Base-by-base conservation (phyloP, 2,797 vertebrate species). In the Poliocrania exsul region DNA sequence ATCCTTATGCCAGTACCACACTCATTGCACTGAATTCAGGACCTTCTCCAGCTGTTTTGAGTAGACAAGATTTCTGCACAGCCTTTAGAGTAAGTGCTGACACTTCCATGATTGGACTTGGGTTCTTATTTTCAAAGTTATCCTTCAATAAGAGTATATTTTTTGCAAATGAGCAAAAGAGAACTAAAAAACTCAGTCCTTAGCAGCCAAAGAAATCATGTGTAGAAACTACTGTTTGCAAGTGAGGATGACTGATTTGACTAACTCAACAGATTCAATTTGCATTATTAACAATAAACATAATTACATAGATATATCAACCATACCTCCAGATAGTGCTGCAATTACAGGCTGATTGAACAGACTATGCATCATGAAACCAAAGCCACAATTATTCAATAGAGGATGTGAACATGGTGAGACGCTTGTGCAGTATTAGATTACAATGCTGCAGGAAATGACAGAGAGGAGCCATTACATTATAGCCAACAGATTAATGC, bases 221-320 rank as follows among this genome's bases (percentile, higher is more conserved):
- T 82, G 77, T 73, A 79, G 73, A 77, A 81, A 83, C 28, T 37
- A 47, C 50, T 82, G 71, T 71, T 83, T 73, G 57, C 51, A 47
- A 75, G 49, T 54, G n/a, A 67, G 58, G 38, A 71, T 81, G 75
- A 78, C 56, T 90, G 78, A 88, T 86, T 69, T 82, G 56, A 81
- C 80, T 93, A 94, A 92, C 83, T 90, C 92, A 90, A 72, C 46
- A 92, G 88, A 94, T 95, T 93, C 46, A 88, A 62, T 96, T 93
- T 96, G 78, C 74, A 81, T 92, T 94, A 95, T 96, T 96, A 96
- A 93, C 85, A 96, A 89, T 92, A 96, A 96, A 95, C 75, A 84
- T 90, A 92, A 97, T 97, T 92, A 95, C 61, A 58, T 5, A 80
- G 85, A 54, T 95, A 49, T 70, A 81, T 71, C 89, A 92, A 73